Evolutionary conservation across 2,888 invertebrate species (phyloP).

Genomic region (Notocelia uddmanniana): DNA sequence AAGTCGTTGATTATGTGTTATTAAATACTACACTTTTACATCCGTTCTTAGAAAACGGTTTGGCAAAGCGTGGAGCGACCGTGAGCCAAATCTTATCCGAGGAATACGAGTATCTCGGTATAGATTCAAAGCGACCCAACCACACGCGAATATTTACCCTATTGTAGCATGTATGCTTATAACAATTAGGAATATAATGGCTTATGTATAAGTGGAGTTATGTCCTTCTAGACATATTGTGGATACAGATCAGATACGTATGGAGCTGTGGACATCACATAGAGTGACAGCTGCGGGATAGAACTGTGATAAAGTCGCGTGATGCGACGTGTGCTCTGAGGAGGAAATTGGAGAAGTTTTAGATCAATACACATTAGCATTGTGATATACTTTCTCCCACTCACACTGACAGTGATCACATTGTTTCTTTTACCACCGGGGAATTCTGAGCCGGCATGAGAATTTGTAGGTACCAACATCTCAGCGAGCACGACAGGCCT

Average conservation of each 20-base stretch:
- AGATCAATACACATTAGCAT: background rate
- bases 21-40: conserved; percentile 29
- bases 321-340: background rate
- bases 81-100: conserved; percentile 10
- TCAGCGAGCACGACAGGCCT: too few species aligned
- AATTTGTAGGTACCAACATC: too few species aligned
- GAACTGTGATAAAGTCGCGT: background rate
- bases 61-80: conserved; percentile 9
- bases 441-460: too few species aligned
- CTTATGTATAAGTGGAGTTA: background rate
- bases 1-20: conserved; percentile 10
- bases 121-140: background rate
- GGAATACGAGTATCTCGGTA: background rate
- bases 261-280: background rate
- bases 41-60: conserved; percentile 6
- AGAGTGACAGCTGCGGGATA: background rate
- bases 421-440: too few species aligned
- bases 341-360: background rate
- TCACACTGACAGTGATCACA: too few species aligned
- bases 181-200: background rate
- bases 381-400: background rate
- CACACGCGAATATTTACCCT: background rate
- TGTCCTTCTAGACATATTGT: background rate
- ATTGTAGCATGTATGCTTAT: background rate
- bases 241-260: conserved; percentile 4